Evolutionary conservation across 2,888 invertebrate genomes (phyloP).

Genomic region (Oligia fasciuncula): DNA sequence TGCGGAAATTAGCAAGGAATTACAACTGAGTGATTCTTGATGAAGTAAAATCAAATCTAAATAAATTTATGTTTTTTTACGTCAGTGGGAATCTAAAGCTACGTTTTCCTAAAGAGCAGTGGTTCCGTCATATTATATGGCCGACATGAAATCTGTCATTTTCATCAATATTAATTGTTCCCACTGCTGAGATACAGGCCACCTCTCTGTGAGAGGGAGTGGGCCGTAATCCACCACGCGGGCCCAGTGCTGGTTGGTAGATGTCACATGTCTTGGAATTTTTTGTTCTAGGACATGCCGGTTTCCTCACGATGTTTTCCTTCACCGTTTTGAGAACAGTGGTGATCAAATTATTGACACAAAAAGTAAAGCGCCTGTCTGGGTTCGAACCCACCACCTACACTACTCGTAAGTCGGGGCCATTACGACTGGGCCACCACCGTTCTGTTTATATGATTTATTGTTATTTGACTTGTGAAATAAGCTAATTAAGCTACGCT

Average conservation of each 20-base stretch:
- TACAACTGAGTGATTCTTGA: slow-evolving; percentile 4
- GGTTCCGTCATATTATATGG: neutral
- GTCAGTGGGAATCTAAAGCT: neutral
- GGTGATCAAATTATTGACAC: neutral
- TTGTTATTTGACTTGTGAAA: neutral
- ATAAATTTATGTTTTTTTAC: neutral
- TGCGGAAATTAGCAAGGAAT: slow-evolving; percentile 27
- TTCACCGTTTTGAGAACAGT: too few relatives aligned
- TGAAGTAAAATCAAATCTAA: neutral
- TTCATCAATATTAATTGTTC: neutral
- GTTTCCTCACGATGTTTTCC: neutral
- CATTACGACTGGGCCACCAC: too few relatives aligned
- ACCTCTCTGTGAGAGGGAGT: neutral
- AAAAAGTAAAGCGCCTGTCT: neutral
- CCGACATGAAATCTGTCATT: neutral
- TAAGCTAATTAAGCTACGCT: too few relatives aligned
- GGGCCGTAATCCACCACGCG: neutral
- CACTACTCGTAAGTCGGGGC: too few relatives aligned
- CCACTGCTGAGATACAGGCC: neutral
- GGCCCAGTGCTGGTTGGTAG: neutral
- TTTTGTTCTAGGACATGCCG: neutral
- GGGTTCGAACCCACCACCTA: too few relatives aligned
- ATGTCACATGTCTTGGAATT: neutral
- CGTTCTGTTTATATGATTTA: neutral
- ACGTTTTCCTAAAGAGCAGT: neutral